Conservation (phyloP, 1,140 invertebrate genomes). For the Episyrphus balteatus region DNA sequence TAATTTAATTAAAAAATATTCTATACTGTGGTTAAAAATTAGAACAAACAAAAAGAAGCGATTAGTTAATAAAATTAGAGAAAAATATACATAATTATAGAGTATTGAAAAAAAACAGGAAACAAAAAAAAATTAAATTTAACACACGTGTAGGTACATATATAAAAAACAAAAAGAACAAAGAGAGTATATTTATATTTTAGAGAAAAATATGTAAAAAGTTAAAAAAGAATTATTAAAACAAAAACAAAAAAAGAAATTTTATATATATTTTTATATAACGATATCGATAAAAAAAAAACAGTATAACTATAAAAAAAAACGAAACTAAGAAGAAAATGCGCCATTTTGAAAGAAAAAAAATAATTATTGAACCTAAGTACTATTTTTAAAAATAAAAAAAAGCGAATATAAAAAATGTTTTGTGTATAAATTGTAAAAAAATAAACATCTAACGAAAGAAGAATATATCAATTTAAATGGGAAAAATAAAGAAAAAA, state of each 20-base stretch:
- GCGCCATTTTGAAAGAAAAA: neutral
- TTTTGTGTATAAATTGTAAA: too few relatives aligned
- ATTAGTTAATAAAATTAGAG: neutral
- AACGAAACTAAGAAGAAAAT: neutral
- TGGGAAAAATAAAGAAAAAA: too few relatives aligned
- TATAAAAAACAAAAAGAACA: conserved; percentile 10
- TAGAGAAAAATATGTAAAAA: neutral
- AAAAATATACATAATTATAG: neutral
- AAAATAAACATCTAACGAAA: too few relatives aligned
- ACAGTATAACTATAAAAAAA: conserved; percentile 4
- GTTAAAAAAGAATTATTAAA: neutral
- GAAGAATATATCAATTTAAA: too few relatives aligned
- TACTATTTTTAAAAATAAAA: too few relatives aligned
- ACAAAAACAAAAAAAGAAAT: conserved; percentile 10
- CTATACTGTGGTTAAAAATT: neutral
- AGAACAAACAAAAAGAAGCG: neutral
- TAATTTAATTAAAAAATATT: too few relatives aligned
- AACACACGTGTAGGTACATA: conserved; percentile 9
- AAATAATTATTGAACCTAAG: too few relatives aligned
- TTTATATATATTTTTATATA: conserved; percentile 30
- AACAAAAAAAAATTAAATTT: conserved; percentile 6
- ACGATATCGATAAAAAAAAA: too few relatives aligned
- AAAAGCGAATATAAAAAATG: too few relatives aligned
- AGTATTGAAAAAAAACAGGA: conserved; percentile 14
- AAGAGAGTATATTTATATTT: conserved; percentile 2